Evolutionary conservation across 2,797 vertebrate species (phyloP), one percentile per base, ranked within the genome.

Genomic region (Synaphobranchus kaupii): DNA sequence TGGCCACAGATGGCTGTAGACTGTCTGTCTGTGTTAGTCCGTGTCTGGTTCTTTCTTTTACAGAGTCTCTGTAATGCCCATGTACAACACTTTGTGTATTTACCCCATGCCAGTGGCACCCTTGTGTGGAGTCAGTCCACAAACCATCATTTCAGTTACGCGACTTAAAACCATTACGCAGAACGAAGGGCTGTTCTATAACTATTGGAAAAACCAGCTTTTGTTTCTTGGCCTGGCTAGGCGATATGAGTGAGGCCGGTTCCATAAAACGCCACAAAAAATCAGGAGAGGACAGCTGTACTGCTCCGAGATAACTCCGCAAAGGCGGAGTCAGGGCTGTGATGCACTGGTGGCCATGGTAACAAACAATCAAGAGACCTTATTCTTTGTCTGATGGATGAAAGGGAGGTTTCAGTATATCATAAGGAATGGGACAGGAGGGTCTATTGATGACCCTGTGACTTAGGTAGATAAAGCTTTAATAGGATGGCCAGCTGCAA

Each of bases 351-450:
- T 2, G 63, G 22, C 58, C 73, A 80, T 83, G 60, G n/a, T 83
- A 88, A 3, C 84, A 81, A 90, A 84, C 83, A 50, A 81, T 66
- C n/a, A 60, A 90, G 86, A 87, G 89, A 87, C 81, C 28, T 5
- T 48, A 68, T 85, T 88, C 76, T 90, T 84, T 93, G 88, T 92
- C 58, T 52, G 56, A 25, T 31, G 68, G 76, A 90, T 84, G 93
- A 92, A 93, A 78, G 84, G 13, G 80, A 48, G 52, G 63, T 71
- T 12, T 84, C 71, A 81, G 84, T 92, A 93, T 95, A 93, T 92
- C 91, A 93, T 58, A 44, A 58, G 78, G n/a, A 54, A 20, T 60
- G 84, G 34, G 83, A 52, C 13, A 84, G 5, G 28, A 84, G 39
- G 66, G 58, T 28, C 25, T 58, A 28, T 86, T 88, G 83, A 88